Evolutionary conservation across 2,797 vertebrate species (phyloP), one percentile per base, ranked within the genome.

Genomic region (Pipistrellus nathusii): DNA sequence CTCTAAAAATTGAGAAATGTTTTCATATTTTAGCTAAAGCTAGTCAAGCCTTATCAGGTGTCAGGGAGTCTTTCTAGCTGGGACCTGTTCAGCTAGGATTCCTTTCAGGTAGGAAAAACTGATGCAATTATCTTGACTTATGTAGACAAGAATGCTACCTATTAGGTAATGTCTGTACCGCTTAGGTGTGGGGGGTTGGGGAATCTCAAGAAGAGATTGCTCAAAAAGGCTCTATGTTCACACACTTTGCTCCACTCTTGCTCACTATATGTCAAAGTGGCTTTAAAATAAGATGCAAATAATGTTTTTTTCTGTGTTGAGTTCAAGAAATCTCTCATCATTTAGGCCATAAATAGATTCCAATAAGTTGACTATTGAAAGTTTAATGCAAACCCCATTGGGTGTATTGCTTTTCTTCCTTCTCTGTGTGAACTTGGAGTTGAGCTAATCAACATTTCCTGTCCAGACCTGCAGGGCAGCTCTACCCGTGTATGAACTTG

Each of bases 1-100:
- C 88, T 96, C 32, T 88, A 38, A 86, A 82, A 44, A n/a, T 76
- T 41, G 71, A 86, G 18, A 82, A 90, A 53, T 53, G n/a, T 17
- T 82, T 86, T 71, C 64, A 20, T 66, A 76, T 41, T 93, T 85
- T 85, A 75, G 59, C 21, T 53, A 88, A 84, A 88, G 17, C 13
- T 57, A 32, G 48, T 88, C 12, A 88, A 91, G 25, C 41, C 48
- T 88, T 51, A 78, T 18, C 30, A 44, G 84, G 18, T 68, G 41
- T 80, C 32, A 73, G 32, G 32, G 27, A 57, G 20, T 2, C 21
- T 73, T 90, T 44, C 17, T 46, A 38, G 51, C 30, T 59, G 44
- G 76, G 35, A 82, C 41, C 10, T 48, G 12, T 18, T 25, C 68
- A 89, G 32, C 41, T 32, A 51, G 27, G 21, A 51, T 84, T 15